Percentiles rank a stretch among this genome's conserved stretches.
Evolutionary conservation across 2,888 invertebrate genomes (phyloP).

Genomic region (Iselma pallidipennis): DNA sequence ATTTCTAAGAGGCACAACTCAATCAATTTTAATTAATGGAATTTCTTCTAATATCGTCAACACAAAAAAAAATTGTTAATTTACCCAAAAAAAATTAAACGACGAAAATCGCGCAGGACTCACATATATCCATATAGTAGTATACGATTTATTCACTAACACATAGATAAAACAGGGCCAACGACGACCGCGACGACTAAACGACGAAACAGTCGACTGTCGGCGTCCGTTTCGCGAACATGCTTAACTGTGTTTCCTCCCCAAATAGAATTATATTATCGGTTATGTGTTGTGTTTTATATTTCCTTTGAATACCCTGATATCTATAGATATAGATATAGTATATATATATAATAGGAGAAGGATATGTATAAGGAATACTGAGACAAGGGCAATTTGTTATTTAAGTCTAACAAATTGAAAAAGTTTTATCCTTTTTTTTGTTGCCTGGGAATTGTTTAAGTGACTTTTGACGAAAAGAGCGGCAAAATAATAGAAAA

Average conservation of each 20-base stretch:
- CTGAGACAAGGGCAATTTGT: slow-evolving; percentile 16
- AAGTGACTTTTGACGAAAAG: background rate
- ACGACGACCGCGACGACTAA: slow-evolving; percentile 15
- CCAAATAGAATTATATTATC: too few species aligned
- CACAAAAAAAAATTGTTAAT: too few species aligned
- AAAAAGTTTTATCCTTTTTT: background rate
- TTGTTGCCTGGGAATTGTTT: slow-evolving; percentile 2
- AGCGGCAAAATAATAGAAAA: background rate
- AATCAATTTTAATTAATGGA: too few species aligned
- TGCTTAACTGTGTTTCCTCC: slow-evolving; percentile 29
- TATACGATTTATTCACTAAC: background rate
- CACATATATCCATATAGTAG: background rate
- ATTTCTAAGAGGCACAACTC: too few species aligned
- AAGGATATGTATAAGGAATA: too few species aligned
- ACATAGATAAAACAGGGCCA: slow-evolving; percentile 3
- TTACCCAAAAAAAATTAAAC: background rate
- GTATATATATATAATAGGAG: too few species aligned
- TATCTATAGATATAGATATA: too few species aligned
- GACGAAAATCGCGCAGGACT: slow-evolving; percentile 25
- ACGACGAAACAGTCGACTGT: slow-evolving; percentile 36
- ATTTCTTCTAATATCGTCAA: too few species aligned
- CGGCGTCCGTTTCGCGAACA: slow-evolving; percentile 36
- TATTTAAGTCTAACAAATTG: slow-evolving; percentile 23
- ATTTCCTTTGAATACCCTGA: too few species aligned
- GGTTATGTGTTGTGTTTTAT: too few species aligned